phyloP scores from a whole-genome alignment of 2,888 invertebrate genomes.

The Thecophora atra region DNA sequence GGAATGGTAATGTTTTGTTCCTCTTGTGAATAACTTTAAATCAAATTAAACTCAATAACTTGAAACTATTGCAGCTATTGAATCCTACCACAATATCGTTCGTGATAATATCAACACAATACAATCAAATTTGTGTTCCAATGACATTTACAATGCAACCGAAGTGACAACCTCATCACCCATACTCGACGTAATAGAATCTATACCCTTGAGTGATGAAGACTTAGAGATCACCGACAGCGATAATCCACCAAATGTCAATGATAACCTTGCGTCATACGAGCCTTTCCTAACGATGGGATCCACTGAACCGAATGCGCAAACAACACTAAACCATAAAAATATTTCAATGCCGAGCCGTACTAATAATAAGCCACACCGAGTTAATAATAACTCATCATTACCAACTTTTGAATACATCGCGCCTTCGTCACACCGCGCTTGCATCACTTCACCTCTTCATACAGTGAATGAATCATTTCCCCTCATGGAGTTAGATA shows the following conservation, averaged over 20 bases:
- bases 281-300: constrained; percentile 29
- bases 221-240: constrained; percentile 17
- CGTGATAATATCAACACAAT: constrained; percentile 42
- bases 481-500: constrained; percentile 61
- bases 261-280: neutral
- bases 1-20: neutral
- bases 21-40: neutral
- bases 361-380: neutral
- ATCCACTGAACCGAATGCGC: constrained; percentile 34
- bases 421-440: constrained; percentile 53
- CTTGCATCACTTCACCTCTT: too few species aligned
- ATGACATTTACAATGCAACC: constrained; percentile 39
- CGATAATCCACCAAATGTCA: neutral
- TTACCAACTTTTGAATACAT: constrained; percentile 60
- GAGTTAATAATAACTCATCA: constrained; percentile 38
- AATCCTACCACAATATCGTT: constrained; percentile 51
- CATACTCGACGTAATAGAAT: constrained; percentile 59
- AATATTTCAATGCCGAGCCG: neutral
- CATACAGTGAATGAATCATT: constrained; percentile 45
- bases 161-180: constrained; percentile 50
- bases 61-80: constrained; percentile 47
- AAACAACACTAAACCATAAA: constrained; percentile 9
- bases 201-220: constrained; percentile 47
- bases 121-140: constrained; percentile 24
- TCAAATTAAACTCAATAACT: neutral